These are phyloP conservation scores for Andrena cerasifolii DNA, from an alignment of 1,140 invertebrate genomes.

Conservation along the genomic window DNA sequence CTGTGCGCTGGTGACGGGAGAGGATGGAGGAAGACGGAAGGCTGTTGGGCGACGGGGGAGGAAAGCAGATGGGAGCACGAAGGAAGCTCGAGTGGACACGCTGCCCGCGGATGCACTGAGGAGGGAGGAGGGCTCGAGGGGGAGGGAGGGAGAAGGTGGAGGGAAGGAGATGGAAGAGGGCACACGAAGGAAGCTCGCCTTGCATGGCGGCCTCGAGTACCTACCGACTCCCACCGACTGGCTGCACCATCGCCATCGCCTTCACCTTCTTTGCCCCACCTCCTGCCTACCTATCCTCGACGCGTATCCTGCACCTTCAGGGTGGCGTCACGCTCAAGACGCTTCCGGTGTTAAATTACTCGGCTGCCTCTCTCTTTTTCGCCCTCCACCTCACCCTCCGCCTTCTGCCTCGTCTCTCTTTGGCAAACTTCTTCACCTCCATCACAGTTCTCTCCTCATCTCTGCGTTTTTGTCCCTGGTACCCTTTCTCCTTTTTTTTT, in stretches of 20 bases:
- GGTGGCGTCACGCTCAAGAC: conserved; percentile 83
- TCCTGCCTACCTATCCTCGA: conserved; percentile 71
- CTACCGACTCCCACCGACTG: conserved; percentile 68
- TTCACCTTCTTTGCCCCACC: conserved; percentile 70
- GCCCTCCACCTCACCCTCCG: conserved; percentile 14
- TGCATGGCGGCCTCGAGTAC: conserved; percentile 76
- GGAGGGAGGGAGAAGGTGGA: not conserved
- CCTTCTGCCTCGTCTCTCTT: conserved; percentile 35
- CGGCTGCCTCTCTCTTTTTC: conserved; percentile 66
- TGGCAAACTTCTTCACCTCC: conserved; percentile 56
- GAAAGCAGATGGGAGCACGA: conserved; percentile 16
- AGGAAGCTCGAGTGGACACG: conserved; percentile 22
- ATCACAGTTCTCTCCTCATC: conserved; percentile 32
- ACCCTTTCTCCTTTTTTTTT: conserved; percentile 16
- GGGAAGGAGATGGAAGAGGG: conserved; percentile 49
- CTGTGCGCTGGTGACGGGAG: not conserved
- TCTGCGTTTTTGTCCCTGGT: conserved; percentile 38
- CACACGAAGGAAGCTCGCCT: conserved; percentile 70
- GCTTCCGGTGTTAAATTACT: conserved; percentile 83
- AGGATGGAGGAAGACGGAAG: not conserved
- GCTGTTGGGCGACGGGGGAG: not conserved
- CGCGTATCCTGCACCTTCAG: conserved; percentile 82
- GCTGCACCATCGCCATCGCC: conserved; percentile 72
- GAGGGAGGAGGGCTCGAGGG: conserved; percentile 12
- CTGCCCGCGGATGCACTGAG: conserved; percentile 9